Evolutionary conservation across 2,888 invertebrate genomes (phyloP).

Genomic region (Macrophya alboannulata): DNA sequence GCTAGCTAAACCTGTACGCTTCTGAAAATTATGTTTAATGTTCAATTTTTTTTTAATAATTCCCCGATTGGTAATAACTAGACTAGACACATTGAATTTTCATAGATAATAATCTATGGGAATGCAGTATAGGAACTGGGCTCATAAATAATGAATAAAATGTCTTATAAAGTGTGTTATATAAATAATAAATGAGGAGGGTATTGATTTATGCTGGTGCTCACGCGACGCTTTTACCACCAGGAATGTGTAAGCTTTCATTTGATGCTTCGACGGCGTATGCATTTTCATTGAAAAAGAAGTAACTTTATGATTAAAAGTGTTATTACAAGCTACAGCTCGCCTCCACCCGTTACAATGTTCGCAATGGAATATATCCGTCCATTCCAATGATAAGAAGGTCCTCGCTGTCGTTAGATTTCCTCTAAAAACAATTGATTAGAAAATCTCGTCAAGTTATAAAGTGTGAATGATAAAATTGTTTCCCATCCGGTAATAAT

Average conservation of each 20-base stretch:
- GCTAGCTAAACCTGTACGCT: background rate
- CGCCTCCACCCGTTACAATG: conserved; percentile 68
- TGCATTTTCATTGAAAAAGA: background rate
- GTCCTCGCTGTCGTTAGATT: conserved; percentile 73
- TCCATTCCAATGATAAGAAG: conserved; percentile 77
- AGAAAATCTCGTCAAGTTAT: conserved; percentile 60
- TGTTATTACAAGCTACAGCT: background rate
- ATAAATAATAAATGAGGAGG: conserved; percentile 3
- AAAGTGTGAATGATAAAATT: background rate
- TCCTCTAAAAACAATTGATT: conserved; percentile 76
- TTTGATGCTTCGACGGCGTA: background rate
- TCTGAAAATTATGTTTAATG: conserved; percentile 72
- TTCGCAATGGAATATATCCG: conserved; percentile 78
- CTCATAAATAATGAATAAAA: background rate
- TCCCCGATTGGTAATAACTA: background rate
- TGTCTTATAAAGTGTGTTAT: background rate
- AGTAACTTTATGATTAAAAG: background rate
- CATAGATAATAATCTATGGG: background rate
- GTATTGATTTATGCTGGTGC: background rate
- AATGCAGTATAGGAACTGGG: conserved; percentile 31
- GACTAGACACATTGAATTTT: conserved; percentile 11
- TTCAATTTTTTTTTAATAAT: conserved; percentile 47
- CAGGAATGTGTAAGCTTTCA: background rate
- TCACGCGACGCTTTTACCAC: background rate
- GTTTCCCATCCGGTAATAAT: background rate